Evolutionary conservation across 2,888 invertebrate genomes (phyloP), one percentile per base, ranked within the genome.

Genomic region (Omphaloscelis lunosa): DNA sequence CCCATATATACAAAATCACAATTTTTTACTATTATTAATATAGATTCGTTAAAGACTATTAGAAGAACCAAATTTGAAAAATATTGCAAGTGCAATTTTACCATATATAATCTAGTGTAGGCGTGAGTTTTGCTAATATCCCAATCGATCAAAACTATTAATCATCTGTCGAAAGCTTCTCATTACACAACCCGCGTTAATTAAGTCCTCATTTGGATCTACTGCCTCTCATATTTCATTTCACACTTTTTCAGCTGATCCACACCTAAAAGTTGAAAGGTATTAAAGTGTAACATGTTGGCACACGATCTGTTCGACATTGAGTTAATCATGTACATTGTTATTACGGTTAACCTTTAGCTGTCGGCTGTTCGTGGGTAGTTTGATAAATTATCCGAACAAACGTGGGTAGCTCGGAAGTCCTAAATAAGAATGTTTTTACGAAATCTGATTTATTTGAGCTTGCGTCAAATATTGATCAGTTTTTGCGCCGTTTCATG

Each of bases 261-360:
- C 9, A 48, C 23, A 41, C 29, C 23, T 51, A 53, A 56, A 80
- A 84, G 61, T 63, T 51, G 34, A 59, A 85, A 69, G 69, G 51
- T 65, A 58, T 48, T 39, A 51, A 59, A n/a, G 39, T 69, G 23
- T 20, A 72, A 61, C 45, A 59, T 75, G 75, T 79, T 75, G 56
- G 72, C 62, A 85, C 87, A 89, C 86, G 88, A 90, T 89, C 79
- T 67, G 58, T 86, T 74, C 88, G 90, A 80, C 93, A 92, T 91
- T 92, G 92, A 90, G 82, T 80, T 89, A 90, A 87, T 89, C 86
- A 76, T 79, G 87, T 85, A 84, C 86, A 88, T 87, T 88, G 89
- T 89, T 86, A 82, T 80, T 83, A 80, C 79, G 58, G 62, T 66
- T 82, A 80, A 88, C 89, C 82, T 85, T 83, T 78, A 72, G 63